Base-by-base conservation (phyloP, 2,888 invertebrate genomes). In the Isoperla grammatica region DNA sequence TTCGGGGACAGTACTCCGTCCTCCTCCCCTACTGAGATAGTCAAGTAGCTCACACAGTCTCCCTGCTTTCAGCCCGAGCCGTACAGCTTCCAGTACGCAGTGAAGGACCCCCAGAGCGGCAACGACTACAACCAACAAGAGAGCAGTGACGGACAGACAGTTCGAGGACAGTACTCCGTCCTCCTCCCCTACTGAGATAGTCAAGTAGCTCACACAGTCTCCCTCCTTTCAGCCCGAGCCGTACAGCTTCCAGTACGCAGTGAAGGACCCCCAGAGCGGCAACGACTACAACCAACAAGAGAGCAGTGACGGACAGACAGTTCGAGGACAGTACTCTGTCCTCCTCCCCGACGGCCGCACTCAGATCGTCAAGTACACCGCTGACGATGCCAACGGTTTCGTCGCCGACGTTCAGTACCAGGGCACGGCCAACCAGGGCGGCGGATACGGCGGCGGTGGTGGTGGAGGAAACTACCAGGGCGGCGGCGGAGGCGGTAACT, bases 241-340 rank as follows among this genome's bases (percentile, higher is more conserved):
- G 1, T 93, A 87, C 77, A 90, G 90, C 77, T 92, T 93, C 76
- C 85, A 88, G 65, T 93, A 92, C 74, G 83, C 87, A 11, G 92
- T 93, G 43, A 89, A 88, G 72, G 92, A 91, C 69, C 84, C 86
- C 61, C 78, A 81, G 63, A 85, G 78, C 68, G 90, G 89, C 63
- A 91, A 90, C 69, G 89, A 92, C 71, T 92, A 87, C 77, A 87
- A 89, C 63, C 92, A 92, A 74, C 89, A 91, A 71, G 91, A 92
- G 12, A 82, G 87, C 61, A 89, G 89, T 63, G 88, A 93, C 73
- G 92, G 92, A 5, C 90, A 91, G 74, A 82, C 88, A 56, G 90
- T 90, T 0, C 81, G 84, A 50, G 93, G 92, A 20, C 90, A 91
- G 72, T 93, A 93, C 78, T 79, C 87, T 61, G 88, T 91, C 0